Evolutionary conservation across 1,140 invertebrate species (phyloP).

Genomic region (Diabrotica undecimpunctata): DNA sequence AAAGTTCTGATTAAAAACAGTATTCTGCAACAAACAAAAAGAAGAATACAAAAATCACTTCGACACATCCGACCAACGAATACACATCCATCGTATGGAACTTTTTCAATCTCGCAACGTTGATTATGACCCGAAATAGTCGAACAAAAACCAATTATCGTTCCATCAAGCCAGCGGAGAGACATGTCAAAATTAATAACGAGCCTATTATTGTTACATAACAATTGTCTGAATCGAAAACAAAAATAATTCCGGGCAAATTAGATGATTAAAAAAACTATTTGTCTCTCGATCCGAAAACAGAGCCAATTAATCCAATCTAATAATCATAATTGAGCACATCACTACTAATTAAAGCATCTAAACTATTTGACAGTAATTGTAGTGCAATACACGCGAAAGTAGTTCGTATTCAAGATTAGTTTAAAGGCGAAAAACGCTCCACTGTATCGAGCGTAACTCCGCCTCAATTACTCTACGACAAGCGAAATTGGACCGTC

Average conservation of each 20-base stretch:
- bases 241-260: conserved; percentile 32
- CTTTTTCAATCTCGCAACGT: neutral
- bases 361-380: conserved; percentile 43
- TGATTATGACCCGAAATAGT: conserved; percentile 1
- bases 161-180: neutral
- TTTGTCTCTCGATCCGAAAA: conserved; percentile 34
- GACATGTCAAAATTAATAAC: conserved; percentile 14
- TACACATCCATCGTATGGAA: neutral
- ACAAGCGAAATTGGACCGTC: conserved; percentile 12
- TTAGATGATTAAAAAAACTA: conserved; percentile 36
- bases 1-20: too few species aligned
- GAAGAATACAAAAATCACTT: neutral
- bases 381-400: conserved; percentile 28
- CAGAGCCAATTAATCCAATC: conserved; percentile 45
- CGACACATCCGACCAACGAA: neutral
- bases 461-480: conserved; percentile 18
- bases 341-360: conserved; percentile 46
- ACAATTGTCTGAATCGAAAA: conserved; percentile 16
- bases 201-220: conserved; percentile 12
- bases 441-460: conserved; percentile 24
- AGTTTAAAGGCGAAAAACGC: conserved; percentile 22
- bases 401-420: conserved; percentile 22
- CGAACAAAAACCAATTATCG: conserved; percentile 11
- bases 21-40: too few species aligned
- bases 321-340: conserved; percentile 48